Evolutionary conservation across 2,888 invertebrate species (phyloP).

Genomic region (Mimumesa dahlbomi): DNA sequence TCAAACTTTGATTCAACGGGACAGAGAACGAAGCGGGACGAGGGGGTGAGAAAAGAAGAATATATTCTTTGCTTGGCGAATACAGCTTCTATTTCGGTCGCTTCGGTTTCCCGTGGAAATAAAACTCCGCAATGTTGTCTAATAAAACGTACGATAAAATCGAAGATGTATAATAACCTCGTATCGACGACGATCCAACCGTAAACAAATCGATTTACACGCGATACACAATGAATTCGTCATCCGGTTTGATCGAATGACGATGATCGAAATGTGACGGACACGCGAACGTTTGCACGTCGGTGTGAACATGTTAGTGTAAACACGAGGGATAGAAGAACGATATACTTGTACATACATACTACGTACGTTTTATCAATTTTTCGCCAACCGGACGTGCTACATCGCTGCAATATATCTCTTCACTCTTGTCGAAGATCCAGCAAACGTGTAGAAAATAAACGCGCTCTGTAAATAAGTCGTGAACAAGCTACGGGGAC

Average conservation of each 20-base stretch:
- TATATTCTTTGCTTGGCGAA: neutral
- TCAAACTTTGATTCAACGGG: neutral
- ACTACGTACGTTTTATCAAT: neutral
- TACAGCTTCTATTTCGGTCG: neutral
- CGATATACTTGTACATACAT: too few species aligned
- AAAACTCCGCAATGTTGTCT: neutral
- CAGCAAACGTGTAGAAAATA: neutral
- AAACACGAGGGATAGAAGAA: too few species aligned
- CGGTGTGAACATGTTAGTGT: too few species aligned
- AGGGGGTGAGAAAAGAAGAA: neutral
- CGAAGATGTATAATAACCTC: too few species aligned
- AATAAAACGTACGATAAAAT: neutral
- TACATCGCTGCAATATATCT: neutral
- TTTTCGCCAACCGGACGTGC: neutral
- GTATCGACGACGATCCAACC: too few species aligned
- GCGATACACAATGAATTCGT: too few species aligned
- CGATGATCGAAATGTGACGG: too few species aligned
- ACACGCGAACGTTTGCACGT: too few species aligned
- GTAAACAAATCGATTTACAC: too few species aligned
- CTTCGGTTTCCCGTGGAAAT: too few species aligned
- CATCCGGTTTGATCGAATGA: too few species aligned
- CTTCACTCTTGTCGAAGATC: slow-evolving; percentile 4
- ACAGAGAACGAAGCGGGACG: too few species aligned
- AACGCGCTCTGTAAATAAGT: slow-evolving; percentile 9
- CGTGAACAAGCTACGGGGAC: neutral